Conservation (phyloP, 2,113 vertebrate genomes). For the Grus americana region DNA sequence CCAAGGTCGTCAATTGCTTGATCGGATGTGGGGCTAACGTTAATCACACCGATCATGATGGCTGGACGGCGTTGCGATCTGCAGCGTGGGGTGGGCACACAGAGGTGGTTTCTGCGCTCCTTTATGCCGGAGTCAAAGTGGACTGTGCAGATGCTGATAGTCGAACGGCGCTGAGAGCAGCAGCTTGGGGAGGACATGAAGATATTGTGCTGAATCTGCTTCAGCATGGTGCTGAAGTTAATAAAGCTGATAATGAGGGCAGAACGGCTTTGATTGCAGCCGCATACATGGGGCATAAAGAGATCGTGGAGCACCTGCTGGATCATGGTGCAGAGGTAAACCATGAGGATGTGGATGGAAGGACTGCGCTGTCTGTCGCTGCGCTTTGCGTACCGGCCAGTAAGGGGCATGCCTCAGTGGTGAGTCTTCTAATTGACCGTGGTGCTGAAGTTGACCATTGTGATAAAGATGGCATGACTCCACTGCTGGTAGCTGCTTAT, state of each 20-base stretch:
- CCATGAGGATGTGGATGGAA: slow-evolving; percentile 93
- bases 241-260: slow-evolving; percentile 96
- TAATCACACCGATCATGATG: slow-evolving; percentile 95
- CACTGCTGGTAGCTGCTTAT: slow-evolving; percentile 93
- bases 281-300: slow-evolving; percentile 95
- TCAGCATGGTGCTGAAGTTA: slow-evolving; percentile 94
- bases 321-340: slow-evolving; percentile 94
- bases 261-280: slow-evolving; percentile 95
- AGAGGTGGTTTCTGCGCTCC: slow-evolving; percentile 93
- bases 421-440: slow-evolving; percentile 92
- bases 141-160: slow-evolving; percentile 95
- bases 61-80: slow-evolving; percentile 94
- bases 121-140: slow-evolving; percentile 94
- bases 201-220: slow-evolving; percentile 96
- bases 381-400: slow-evolving; percentile 96
- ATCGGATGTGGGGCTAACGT: slow-evolving; percentile 93
- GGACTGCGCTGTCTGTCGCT: slow-evolving; percentile 93
- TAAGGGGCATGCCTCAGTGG: slow-evolving; percentile 93
- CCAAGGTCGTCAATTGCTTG: slow-evolving; percentile 95
- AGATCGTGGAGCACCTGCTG: slow-evolving; percentile 94
- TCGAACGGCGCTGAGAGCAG: slow-evolving; percentile 91
- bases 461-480: slow-evolving; percentile 98
- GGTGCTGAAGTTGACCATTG: slow-evolving; percentile 96
- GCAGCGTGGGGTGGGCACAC: slow-evolving; percentile 98
- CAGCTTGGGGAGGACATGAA: slow-evolving; percentile 97